Base-by-base conservation (phyloP, 2,888 invertebrate species). In the Sarcophaga variegata region DNA sequence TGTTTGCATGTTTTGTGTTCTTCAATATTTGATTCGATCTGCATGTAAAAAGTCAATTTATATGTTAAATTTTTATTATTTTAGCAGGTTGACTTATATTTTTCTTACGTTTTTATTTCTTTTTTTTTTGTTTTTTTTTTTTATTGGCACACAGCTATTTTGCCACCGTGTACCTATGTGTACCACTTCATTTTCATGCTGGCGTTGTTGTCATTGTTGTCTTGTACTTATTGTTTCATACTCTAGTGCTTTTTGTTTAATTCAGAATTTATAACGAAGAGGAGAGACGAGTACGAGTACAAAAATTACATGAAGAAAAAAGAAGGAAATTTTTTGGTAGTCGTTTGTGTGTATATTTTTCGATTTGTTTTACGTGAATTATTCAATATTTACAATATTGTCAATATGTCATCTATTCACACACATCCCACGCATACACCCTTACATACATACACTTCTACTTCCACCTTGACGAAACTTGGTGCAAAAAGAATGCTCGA, bases 11-110 rank as follows among this genome's bases (percentile, higher is more conserved):
- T 64, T 22, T 72, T 83, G 66, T 81, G 72, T 79, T 83, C 69
- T 67, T 77, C 79, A 72, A 77, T 80, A 86, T 67, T 37, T 37
- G 79, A 72, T 67, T 77, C 76, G 76, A 76, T 76, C 64, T 86
- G 86, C 83, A 67, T 83, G 83, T 82, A 83, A 76, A 82, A 86
- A 83, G 79, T 54, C 83, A 86, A 86, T 86, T 86, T 86, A 86
- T 86, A 86, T 86, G 86, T 76, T 83, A 86, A 86, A 83, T 80
- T 85, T 78, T 81, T 78, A 72, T 80, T 86, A 63, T 63, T 20
- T 82, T 83, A 83, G 47, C 79, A 80, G 86, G 71, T 86, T 80
- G 76, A 83, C 62, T 83, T 83, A 76, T 76, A 59, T 75, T 81
- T 81, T 54, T 71, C 37, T 37, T 37, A 37, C 37, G 37, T 37